Conservation (phyloP, 2,113 vertebrate species). For the Bungarus multicinctus region DNA sequence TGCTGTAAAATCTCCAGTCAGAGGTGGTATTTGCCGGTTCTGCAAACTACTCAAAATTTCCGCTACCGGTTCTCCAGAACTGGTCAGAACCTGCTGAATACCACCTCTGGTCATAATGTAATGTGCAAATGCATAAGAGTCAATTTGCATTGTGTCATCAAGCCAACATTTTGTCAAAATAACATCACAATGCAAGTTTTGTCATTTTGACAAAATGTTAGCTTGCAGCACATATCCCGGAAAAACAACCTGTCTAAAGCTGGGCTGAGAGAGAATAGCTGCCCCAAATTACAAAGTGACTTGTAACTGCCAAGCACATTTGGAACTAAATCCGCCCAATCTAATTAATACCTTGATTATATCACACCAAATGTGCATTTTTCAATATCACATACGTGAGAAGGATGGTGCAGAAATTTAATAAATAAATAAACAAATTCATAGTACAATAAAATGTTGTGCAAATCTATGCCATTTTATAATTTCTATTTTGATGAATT, state of each 20-base stretch:
- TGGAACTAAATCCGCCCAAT: neutral
- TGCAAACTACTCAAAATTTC: too few species aligned
- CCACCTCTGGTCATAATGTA: too few species aligned
- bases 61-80: too few species aligned
- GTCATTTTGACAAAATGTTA: neutral
- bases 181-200: neutral
- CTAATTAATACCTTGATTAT: neutral
- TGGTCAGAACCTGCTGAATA: too few species aligned
- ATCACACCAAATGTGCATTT: neutral
- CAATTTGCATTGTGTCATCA: too few species aligned
- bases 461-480: neutral
- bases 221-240: neutral
- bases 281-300: neutral
- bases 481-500: neutral
- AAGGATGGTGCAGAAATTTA: too few species aligned
- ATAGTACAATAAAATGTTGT: neutral
- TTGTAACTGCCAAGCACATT: neutral
- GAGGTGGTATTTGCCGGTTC: too few species aligned
- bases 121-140: too few species aligned
- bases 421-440: too few species aligned
- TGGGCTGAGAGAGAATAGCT: neutral
- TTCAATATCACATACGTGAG: neutral
- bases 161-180: too few species aligned
- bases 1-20: too few species aligned
- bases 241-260: neutral